phyloP scores from a whole-genome alignment of 1,140 invertebrate species.

The Drosophila rhopaloa region DNA sequence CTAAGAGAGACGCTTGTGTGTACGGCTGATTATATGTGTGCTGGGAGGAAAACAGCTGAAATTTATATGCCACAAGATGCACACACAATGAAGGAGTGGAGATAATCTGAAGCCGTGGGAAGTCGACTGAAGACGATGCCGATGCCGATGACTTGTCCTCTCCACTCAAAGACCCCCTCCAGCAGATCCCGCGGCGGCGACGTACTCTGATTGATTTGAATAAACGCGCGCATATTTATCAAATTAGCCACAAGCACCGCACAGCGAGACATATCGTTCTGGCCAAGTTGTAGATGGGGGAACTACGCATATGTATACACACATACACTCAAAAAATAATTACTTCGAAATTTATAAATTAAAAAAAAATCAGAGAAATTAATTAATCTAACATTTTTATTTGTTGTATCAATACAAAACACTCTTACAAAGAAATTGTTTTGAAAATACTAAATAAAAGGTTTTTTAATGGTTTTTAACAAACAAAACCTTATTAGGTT shows the following conservation, averaged over 20 bases:
- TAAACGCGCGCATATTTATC: slow-evolving; percentile 82
- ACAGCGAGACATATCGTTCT: slow-evolving; percentile 35
- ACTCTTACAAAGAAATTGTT: too few relatives aligned
- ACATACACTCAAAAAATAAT: neutral
- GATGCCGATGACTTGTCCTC: slow-evolving; percentile 28
- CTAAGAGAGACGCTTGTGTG: slow-evolving; percentile 30
- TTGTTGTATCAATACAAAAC: too few relatives aligned
- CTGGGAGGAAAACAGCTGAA: slow-evolving; percentile 47
- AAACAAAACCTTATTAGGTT: too few relatives aligned
- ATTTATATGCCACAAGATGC: slow-evolving; percentile 70
- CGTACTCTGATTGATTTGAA: slow-evolving; percentile 83
- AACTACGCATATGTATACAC: slow-evolving; percentile 8
- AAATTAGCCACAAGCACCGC: slow-evolving; percentile 74
- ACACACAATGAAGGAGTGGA: slow-evolving; percentile 20
- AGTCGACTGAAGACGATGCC: slow-evolving; percentile 22
- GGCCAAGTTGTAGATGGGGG: slow-evolving; percentile 13
- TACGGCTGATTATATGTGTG: slow-evolving; percentile 22
- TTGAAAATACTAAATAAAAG: too few relatives aligned
- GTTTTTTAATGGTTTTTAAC: too few relatives aligned
- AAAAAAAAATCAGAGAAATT: too few relatives aligned
- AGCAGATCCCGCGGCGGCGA: slow-evolving; percentile 10
- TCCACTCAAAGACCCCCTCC: slow-evolving; percentile 1
- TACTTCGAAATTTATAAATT: neutral
- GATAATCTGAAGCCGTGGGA: slow-evolving; percentile 11
- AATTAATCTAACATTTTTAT: too few relatives aligned